Base-by-base conservation (phyloP, 2,113 vertebrate species). In the Casuarius casuarius region DNA sequence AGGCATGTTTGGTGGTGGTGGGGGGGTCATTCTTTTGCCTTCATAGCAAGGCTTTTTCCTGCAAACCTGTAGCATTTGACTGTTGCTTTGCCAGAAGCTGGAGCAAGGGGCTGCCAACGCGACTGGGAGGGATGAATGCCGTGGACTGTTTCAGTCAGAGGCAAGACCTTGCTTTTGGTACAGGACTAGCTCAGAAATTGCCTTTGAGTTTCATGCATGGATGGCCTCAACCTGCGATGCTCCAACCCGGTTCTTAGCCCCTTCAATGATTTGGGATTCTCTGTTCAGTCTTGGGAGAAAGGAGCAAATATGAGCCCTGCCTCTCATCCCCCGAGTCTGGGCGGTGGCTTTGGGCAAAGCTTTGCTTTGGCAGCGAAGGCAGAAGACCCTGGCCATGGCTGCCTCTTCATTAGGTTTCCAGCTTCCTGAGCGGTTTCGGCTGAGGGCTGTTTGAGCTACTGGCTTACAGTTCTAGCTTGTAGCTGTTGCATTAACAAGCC, bases 331-430 rank as follows among this genome's bases (percentile, higher is more conserved):
- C 15, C 0, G 1, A 42, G 40, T 29, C 42, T 1, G 1, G 58
- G 73, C 4, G 12, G 38, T 7, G 73, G 31, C 49, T 51, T 80
- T 54, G 78, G 51, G 1, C 1, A 7, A 23, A 72, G 28, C 46
- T 61, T 42, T 46, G n/a, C 10, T 18, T 21, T 31, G 66, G 13
- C 48, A 40, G 44, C 9, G 12, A 73, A 44, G 46, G 42, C 54
- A 26, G 20, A 11, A 61, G 54, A 1, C 19, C 54, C 28, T 0
- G 0, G 28, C n/a, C 29, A 0, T 18, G 4, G 2, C 29, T 10
- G 13, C 59, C 87, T n/a, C 33, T 40, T 23, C 40, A 35, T 77
- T 17, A 15, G 44, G 29, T n/a, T 68, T 82, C 0, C 0, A 11
- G 52, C 31, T 9, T 38, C 33, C 61, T 9, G 2, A n/a, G n/a